A percentile compares a stretch with the other conserved stretches of the same genome.
phyloP scores from a whole-genome alignment of 2,113 vertebrate species.

The Thamnaconus septentrionalis region DNA sequence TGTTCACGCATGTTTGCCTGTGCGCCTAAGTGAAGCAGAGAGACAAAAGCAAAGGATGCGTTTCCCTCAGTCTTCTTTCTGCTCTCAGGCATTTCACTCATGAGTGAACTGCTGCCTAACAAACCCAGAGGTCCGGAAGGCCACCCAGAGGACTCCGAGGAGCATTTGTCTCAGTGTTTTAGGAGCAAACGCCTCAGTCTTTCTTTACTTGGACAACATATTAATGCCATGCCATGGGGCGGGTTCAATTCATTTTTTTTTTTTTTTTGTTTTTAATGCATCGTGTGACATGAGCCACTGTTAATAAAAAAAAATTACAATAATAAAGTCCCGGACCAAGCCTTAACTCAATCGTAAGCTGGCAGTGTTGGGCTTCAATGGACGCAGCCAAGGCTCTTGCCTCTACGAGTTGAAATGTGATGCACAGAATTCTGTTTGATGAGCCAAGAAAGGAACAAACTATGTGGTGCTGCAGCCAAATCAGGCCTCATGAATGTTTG shows the following conservation, averaged over 20 bases:
- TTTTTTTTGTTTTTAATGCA: too few relatives aligned
- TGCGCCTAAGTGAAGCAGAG: conserved; percentile 13
- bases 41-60: background rate
- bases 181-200: background rate
- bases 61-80: conserved; percentile 3
- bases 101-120: conserved; percentile 6
- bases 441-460: conserved; percentile 6
- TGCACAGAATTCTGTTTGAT: conserved; percentile 30
- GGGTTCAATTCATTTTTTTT: background rate
- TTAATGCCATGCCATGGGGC: background rate
- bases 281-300: too few relatives aligned
- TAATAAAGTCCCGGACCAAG: too few relatives aligned
- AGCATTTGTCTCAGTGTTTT: background rate
- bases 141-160: background rate
- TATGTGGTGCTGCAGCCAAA: background rate
- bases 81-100: conserved; percentile 17
- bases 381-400: conserved; percentile 31
- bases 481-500: too few relatives aligned
- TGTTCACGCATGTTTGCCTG: conserved; percentile 6
- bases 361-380: conserved; percentile 27
- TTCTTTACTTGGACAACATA: background rate
- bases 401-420: conserved; percentile 42
- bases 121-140: background rate
- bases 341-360: too few relatives aligned
- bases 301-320: too few relatives aligned